These are phyloP conservation scores for Apomyelois bistriatella DNA, from an alignment of 2,888 invertebrate species.

Conservation along the genomic window DNA sequence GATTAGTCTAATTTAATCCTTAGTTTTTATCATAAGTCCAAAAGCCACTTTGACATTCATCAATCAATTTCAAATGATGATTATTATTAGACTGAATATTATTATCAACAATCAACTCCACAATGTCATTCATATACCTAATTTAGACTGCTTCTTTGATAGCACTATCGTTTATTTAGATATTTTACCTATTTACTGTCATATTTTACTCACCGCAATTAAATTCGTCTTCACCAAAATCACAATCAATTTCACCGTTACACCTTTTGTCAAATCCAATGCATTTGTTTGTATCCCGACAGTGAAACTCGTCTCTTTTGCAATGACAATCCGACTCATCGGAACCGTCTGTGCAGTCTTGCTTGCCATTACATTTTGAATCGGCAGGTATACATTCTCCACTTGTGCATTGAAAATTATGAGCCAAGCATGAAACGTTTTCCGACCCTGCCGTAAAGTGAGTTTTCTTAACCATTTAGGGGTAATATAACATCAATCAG, in stretches of 20 bases:
- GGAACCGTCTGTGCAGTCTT: constrained; percentile 75
- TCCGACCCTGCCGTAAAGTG: constrained; percentile 63
- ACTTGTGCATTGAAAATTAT: constrained; percentile 82
- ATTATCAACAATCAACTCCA: too few species aligned
- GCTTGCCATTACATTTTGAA: constrained; percentile 73
- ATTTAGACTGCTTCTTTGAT: too few species aligned
- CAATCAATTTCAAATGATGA: too few species aligned
- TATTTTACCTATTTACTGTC: too few species aligned
- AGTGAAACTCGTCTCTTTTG: constrained; percentile 74
- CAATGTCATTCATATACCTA: too few species aligned
- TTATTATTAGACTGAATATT: too few species aligned
- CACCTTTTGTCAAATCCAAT: constrained; percentile 82
- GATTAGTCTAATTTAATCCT: too few species aligned
- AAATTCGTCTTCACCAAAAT: constrained; percentile 81
- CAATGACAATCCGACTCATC: constrained; percentile 65
- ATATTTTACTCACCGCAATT: constrained; percentile 63
- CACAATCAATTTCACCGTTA: constrained; percentile 81
- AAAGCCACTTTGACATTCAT: too few species aligned
- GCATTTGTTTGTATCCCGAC: constrained; percentile 81
- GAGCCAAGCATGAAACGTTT: constrained; percentile 66
- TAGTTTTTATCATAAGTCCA: too few species aligned
- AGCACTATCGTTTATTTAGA: too few species aligned
- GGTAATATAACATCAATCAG: constrained; percentile 24
- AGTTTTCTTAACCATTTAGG: constrained; percentile 59
- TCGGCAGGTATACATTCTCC: constrained; percentile 81